Evolutionary conservation across 1,140 invertebrate genomes (phyloP), one percentile per base, ranked within the genome.

Genomic region (Muscidifurax raptorellus): DNA sequence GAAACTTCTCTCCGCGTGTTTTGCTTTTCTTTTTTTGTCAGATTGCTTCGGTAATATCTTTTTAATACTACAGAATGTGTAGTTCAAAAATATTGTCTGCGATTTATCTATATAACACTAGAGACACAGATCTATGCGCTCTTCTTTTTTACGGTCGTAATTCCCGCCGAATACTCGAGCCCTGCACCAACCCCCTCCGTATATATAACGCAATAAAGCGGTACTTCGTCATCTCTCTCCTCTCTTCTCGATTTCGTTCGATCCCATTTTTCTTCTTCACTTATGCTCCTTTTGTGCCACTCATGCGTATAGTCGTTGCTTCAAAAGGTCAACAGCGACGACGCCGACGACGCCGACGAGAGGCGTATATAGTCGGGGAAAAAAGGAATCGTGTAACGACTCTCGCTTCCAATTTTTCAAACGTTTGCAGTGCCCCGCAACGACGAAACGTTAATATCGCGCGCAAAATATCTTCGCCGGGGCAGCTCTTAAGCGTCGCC

Each of bases 341-440:
- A 52, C 18, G 52, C n/a, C 52, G 22, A 22, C 52, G 22, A n/a
- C 18, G 52, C n/a, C 52, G 52, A 22, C 52, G 52, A 59, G 52
- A 59, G 52, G 52, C 52, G 52, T 59, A 59, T 5, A 59, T 18
- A 59, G 22, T 18, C 52, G 52, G n/a, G n/a, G 72, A 86, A 89
- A 86, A 86, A 88, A 83, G 40, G 40, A 75, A 28, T 82, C 74
- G 64, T 52, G n/a, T 75, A 84, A 83, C 81, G 85, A 85, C 84
- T 59, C 76, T 78, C 66, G 86, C 44, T 47, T 86, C 69, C 87
- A 87, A 90, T 89, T 89, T 89, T 88, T 90, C 88, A 89, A 66
- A 47, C 77, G 74, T n/a, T 44, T 72, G 69, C 86, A 59, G n/a
- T 7, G 52, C n/a, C 52, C 52, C 1, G 52, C 52, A 7, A 59